phyloP scores from a whole-genome alignment of 1,140 invertebrate genomes.

The Mesaphorura yosii region DNA sequence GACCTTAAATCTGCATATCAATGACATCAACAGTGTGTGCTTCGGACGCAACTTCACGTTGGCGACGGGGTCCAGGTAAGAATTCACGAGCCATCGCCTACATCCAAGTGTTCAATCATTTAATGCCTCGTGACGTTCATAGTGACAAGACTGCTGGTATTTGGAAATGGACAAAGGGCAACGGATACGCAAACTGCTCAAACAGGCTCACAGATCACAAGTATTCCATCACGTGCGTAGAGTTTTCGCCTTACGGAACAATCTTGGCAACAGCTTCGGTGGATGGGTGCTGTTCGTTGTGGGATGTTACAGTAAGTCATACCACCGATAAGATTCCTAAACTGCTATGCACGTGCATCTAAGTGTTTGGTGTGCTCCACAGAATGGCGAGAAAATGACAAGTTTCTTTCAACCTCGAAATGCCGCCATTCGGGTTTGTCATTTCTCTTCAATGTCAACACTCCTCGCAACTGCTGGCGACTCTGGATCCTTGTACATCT shows the following conservation, averaged over 20 bases:
- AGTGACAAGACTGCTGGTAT: conserved; percentile 54
- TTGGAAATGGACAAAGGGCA: conserved; percentile 48
- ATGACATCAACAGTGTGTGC: conserved; percentile 53
- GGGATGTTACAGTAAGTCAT: conserved; percentile 44
- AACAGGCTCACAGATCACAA: conserved; percentile 52
- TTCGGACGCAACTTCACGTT: conserved; percentile 47
- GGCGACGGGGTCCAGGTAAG: conserved; percentile 51
- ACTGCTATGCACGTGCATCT: not conserved
- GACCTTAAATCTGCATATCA: conserved; percentile 44
- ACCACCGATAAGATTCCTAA: not conserved
- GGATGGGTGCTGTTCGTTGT: conserved; percentile 58
- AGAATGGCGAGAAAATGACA: conserved; percentile 48
- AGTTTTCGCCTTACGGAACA: conserved; percentile 57
- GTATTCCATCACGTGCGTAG: conserved; percentile 48
- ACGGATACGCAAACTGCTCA: conserved; percentile 44
- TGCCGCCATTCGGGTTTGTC: conserved; percentile 50
- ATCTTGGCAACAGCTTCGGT: conserved; percentile 57
- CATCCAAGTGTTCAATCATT: not conserved
- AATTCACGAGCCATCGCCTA: no score
- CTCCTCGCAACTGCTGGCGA: conserved; percentile 57
- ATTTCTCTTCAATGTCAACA: conserved; percentile 54
- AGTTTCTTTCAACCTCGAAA: conserved; percentile 53
- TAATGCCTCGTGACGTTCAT: not conserved
- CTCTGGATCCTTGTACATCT: conserved; percentile 58
- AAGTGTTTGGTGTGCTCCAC: conserved; percentile 24